Conservation (phyloP, 2,888 invertebrate species). For the Brenthis hecate region DNA sequence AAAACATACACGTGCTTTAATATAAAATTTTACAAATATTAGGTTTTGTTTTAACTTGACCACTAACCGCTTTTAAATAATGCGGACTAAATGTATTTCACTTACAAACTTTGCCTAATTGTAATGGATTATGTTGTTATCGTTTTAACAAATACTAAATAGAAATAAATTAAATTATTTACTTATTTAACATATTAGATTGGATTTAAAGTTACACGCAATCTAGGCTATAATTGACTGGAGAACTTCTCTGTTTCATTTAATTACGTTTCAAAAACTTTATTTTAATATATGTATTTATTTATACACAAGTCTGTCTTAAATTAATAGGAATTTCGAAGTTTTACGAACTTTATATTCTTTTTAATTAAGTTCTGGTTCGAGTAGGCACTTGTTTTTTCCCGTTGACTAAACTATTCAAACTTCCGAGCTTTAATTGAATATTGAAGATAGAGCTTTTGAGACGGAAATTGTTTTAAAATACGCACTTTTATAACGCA, state of each 20-base stretch:
- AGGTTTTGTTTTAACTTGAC: slow-evolving; percentile 10
- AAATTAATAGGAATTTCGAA: slow-evolving; percentile 1
- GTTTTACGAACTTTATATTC: slow-evolving; percentile 5
- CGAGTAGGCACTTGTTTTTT: slow-evolving; percentile 15
- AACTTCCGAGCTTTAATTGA: slow-evolving; percentile 12
- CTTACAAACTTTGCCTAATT: slow-evolving; percentile 26
- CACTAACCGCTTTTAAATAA: slow-evolving; percentile 36
- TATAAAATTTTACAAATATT: too few species aligned
- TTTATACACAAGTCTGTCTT: neutral
- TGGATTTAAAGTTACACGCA: slow-evolving; percentile 9
- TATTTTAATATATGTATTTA: neutral
- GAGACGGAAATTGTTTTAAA: neutral
- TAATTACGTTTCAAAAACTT: neutral
- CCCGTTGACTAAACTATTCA: slow-evolving; percentile 14
- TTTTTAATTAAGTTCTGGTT: slow-evolving; percentile 18
- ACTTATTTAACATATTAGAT: slow-evolving; percentile 1
- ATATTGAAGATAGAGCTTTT: slow-evolving; percentile 10
- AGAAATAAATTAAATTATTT: slow-evolving; percentile 5
- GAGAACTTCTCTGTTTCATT: neutral
- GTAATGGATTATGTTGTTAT: slow-evolving; percentile 38
- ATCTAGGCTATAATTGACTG: neutral
- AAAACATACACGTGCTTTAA: too few species aligned
- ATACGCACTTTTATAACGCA: neutral
- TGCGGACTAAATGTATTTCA: slow-evolving; percentile 26
- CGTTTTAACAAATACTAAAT: slow-evolving; percentile 7